These are phyloP conservation scores for Exephanes ischioxanthus DNA, from an alignment of 2,888 invertebrate genomes.

Conservation along the genomic window DNA sequence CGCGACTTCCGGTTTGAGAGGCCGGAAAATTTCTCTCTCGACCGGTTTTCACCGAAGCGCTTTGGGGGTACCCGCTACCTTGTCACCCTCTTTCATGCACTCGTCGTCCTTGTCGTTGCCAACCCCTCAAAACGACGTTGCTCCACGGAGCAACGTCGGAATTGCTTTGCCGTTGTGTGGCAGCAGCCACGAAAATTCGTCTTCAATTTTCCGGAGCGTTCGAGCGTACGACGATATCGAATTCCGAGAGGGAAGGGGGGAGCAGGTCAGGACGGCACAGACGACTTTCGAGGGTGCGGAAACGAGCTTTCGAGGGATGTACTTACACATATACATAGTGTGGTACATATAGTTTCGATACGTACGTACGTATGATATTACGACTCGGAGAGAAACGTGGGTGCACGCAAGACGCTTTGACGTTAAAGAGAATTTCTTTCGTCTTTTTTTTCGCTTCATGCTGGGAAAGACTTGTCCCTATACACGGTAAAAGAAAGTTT, in stretches of 20 bases:
- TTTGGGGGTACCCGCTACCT: conserved; percentile 22
- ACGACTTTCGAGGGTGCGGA: conserved; percentile 30
- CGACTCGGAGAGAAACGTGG: neutral
- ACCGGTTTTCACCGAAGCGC: conserved; percentile 31
- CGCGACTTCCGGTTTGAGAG: conserved; percentile 46
- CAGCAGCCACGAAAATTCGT: conserved; percentile 68
- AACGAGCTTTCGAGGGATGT: conserved; percentile 25
- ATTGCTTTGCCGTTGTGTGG: conserved; percentile 65
- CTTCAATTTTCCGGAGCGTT: conserved; percentile 76
- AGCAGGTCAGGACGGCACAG: conserved; percentile 30
- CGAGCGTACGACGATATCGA: conserved; percentile 71
- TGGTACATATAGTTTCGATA: conserved; percentile 7
- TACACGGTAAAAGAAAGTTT: neutral
- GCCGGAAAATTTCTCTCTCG: conserved; percentile 45
- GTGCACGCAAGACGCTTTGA: conserved; percentile 65
- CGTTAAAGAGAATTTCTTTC: conserved; percentile 68
- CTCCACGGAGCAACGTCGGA: conserved; percentile 47
- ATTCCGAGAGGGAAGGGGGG: conserved; percentile 59
- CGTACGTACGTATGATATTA: conserved; percentile 21
- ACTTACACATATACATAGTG: conserved; percentile 17
- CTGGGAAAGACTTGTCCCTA: neutral
- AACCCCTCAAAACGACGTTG: conserved; percentile 6
- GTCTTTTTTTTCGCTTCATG: neutral
- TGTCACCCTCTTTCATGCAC: conserved; percentile 43
- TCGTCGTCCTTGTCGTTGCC: conserved; percentile 40